Conservation (phyloP, 2,888 invertebrate species). For the Melanostoma scalare region DNA sequence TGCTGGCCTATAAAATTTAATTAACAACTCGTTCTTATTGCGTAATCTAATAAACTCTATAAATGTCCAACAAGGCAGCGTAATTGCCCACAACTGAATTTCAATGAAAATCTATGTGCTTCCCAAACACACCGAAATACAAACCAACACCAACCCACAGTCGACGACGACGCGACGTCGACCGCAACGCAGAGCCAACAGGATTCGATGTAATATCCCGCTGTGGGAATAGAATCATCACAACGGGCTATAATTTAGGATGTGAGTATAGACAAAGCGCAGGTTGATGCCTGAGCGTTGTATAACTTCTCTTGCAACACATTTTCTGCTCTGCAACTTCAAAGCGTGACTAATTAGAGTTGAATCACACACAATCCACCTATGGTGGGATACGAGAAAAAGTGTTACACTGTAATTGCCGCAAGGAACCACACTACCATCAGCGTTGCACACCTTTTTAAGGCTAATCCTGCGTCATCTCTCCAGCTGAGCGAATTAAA, state of each 20-base stretch:
- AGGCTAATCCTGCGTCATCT: conserved; percentile 58
- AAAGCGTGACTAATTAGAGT: conserved; percentile 65
- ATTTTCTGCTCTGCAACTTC: not conserved
- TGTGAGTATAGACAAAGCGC: not conserved
- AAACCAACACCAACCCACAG: conserved; percentile 5
- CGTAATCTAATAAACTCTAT: conserved; percentile 47
- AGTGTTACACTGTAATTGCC: conserved; percentile 46
- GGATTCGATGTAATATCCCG: conserved; percentile 49
- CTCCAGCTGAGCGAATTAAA: conserved; percentile 70
- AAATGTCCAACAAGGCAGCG: conserved; percentile 35
- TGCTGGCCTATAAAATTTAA: conserved; percentile 39
- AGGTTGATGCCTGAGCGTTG: conserved; percentile 12
- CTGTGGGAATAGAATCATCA: conserved; percentile 60
- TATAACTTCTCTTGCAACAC: not conserved
- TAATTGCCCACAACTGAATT: conserved; percentile 8
- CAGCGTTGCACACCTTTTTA: conserved; percentile 18
- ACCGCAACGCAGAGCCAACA: not conserved
- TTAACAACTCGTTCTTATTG: conserved; percentile 30
- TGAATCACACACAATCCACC: conserved; percentile 36
- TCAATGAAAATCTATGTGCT: conserved; percentile 9
- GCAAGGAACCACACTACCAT: conserved; percentile 25
- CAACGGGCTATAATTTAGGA: conserved; percentile 61
- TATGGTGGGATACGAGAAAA: conserved; percentile 3
- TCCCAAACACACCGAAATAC: not conserved
- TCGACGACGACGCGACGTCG: not conserved